Base-by-base conservation (phyloP, 2,797 vertebrate genomes). In the Alfaro cultratus region DNA sequence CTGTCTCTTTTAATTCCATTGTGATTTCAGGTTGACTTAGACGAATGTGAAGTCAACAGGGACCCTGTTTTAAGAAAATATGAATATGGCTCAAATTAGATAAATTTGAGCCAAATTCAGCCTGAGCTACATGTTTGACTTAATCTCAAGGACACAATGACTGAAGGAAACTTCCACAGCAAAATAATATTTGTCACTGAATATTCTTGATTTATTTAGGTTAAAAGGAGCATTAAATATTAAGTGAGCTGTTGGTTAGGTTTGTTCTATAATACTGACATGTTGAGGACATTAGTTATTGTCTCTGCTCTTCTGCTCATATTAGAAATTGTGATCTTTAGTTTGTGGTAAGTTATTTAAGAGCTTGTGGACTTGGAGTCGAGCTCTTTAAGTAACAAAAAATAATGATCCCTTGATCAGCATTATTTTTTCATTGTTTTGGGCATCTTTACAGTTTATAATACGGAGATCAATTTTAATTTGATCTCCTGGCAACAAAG, bases 1-100 rank as follows among this genome's bases (percentile, higher is more conserved):
- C 53, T 39, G 77, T 89, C 62, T 85, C 5, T n/a, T 67, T 87
- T 87, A 11, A 26, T 89, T 79, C 0, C 23, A 67, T 71, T 80
- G 11, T 43, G 49, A 55, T 67, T 31, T 51, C 9, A n/a, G 47
- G 36, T 1, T 41, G 3, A 34, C n/a, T 43, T 29, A 15, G 43
- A 6, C 16, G 49, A n/a, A n/a, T 79, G 80, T 73, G 4, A 74
- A 12, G 82, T 21, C 39, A 47, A 21, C 13, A 55, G 26, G 43
- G 4, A 23, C 36, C 1, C 8, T 68, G 21, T 18, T 64, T 53
- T 26, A 9, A 31, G 16, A 64, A 64, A 9, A 67, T 67, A 10
- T 21, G 64, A 41, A 26, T 41, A 43, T 26, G 16, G 21, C 10
- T 67, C 9, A 43, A 23, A 11, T 68, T 9, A 70, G 39, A 39